Evolutionary conservation across 2,113 vertebrate genomes (phyloP), one percentile per base, ranked within the genome.

Genomic region (Hipposideros armiger): DNA sequence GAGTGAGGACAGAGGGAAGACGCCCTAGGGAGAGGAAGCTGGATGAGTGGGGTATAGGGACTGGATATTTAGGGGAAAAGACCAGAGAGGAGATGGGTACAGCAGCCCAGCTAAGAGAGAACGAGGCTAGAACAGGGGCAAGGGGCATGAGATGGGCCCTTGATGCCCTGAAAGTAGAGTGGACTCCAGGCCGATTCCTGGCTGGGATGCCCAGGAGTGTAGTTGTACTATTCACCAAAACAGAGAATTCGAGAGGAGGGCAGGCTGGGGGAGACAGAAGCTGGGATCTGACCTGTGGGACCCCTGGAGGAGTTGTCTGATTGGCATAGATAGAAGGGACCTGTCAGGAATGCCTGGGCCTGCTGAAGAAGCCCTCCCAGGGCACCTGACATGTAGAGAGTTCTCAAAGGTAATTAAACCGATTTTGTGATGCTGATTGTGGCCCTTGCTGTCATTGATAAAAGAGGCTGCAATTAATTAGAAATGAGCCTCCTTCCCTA

Each of bases 391-490:
- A n/a, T 52, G 36, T 30, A 45, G 36, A 19, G 52, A 56, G 52
- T 73, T 87, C 81, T 94, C 52, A 52, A 67, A 91, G 86, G 82
- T 96, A 97, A 91, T 96, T 96, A 96, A 97, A 97, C 42, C 0
- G 67, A 72, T 96, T 96, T 94, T 91, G 92, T 94, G 96, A 97
- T 93, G 88, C 89, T 96, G 95, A 98, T 84, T 97, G 94, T 95
- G 96, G 97, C 97, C 97, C 95, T 91, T 62, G 95, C 66, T 98
- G 96, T 94, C 96, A 50, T 86, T 97, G 96, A 98, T 98, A 98
- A 98, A 98, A 98, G 96, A 94, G 97, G 80, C 97, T 96, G 88
- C 92, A 94, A 97, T 98, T 98, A 98, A 98, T 98, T 98, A 98
- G 98, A 98, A 98, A 97, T 83, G 52, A 97, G 88, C 90, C 56